Base-by-base conservation (phyloP, 2,888 invertebrate species). In the Frankliniella intonsa region DNA sequence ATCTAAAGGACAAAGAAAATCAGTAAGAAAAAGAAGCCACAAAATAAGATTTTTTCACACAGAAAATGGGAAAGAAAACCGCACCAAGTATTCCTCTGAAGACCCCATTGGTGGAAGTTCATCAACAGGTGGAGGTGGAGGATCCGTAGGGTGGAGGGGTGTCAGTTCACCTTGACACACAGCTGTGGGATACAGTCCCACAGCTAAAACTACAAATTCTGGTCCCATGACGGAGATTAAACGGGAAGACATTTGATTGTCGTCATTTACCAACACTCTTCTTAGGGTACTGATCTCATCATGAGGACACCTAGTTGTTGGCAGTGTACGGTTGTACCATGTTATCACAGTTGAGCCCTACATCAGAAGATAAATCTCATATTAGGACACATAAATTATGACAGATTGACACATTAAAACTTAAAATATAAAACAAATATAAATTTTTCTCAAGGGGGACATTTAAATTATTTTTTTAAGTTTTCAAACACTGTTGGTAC, bases 261-360 rank as follows among this genome's bases (percentile, higher is more conserved):
- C 85, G 80, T 86, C 86, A 27, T 83, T 84, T 50, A 86, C 83
- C 55, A 86, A 82, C 25, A 86, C 85, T 84, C 85, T 91, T 83
- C 95, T 91, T 0, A 97, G 89, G 82, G 91, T 90, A 17, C 91
- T 92, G 83, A 97, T 94, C 86, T 94, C 93, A 80, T 92, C 91
- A 84, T 93, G 91, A 0, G 96, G 95, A 87, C 97, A 98, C 81
- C 90, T 88, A 84, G 92, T 91, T 84, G 91, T 91, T 49, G 93
- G 91, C 79, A 96, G 87, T 50, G 95, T 93, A 80, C 93, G 93
- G 88, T 98, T 98, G 87, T 94, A 88, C 90, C 90, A 91, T 5
- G 88, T 87, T n/a, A 88, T 87, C 12, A 87, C 84, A 1, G 88
- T 88, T 0, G 88, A 87, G 3, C 90, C 90, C 11, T 92, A 19